Percentiles rank a stretch among this genome's conserved stretches.
These are phyloP conservation scores for Oplegnathus fasciatus DNA, from an alignment of 2,113 vertebrate genomes.

Conservation along the genomic window DNA sequence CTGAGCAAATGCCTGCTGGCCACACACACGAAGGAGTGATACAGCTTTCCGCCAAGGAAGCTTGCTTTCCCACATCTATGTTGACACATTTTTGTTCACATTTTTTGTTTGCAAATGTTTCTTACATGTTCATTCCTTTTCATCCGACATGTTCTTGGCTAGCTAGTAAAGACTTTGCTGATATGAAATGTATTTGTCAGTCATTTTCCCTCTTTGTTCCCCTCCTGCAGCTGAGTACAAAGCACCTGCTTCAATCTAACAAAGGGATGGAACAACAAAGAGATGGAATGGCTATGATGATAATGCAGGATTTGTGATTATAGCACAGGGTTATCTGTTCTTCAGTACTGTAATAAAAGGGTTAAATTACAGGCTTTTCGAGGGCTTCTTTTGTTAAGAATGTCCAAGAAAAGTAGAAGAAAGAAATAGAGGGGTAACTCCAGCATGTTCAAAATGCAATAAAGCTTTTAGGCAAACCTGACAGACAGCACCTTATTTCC, in stretches of 20 bases:
- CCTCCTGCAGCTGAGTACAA: constrained; percentile 3
- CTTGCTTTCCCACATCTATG: not conserved
- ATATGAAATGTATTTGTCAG: constrained; percentile 11
- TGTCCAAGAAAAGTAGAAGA: not conserved
- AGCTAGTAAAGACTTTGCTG: not conserved
- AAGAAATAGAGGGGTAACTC: not conserved
- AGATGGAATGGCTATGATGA: not conserved
- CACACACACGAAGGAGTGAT: constrained; percentile 43
- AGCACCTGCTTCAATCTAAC: constrained; percentile 7
- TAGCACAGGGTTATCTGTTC: not conserved
- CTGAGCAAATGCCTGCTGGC: constrained; percentile 51
- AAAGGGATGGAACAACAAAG: constrained; percentile 9
- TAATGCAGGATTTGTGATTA: constrained; percentile 8
- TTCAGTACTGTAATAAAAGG: not conserved
- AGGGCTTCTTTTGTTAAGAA: not conserved
- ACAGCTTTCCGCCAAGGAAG: not conserved
- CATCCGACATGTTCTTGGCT: not conserved
- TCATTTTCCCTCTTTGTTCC: constrained; percentile 2
- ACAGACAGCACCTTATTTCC: not conserved
- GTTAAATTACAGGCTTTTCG: not conserved
- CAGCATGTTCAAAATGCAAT: not conserved
- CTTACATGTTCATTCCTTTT: constrained; percentile 6
- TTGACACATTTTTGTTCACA: constrained; percentile 21
- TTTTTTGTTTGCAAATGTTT: constrained; percentile 14
- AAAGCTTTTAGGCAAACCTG: not conserved